These are phyloP conservation scores for Ascidia mentula DNA, from an alignment of 23 tunicate species.

Conservation along the genomic window DNA sequence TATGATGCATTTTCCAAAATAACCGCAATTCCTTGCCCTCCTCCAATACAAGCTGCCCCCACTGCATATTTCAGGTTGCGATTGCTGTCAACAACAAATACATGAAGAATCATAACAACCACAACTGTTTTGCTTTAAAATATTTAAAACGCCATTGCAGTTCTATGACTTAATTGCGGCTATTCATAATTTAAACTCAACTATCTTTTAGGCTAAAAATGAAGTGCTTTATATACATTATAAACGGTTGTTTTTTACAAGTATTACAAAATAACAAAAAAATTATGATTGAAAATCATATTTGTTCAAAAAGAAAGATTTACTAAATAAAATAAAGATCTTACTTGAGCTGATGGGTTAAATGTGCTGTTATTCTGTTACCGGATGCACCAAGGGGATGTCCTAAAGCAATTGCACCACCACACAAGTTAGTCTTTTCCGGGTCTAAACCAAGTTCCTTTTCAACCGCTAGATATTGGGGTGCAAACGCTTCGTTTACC, in stretches of 20 bases:
- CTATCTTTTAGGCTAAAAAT: no score
- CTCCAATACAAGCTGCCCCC: conserved; percentile 99
- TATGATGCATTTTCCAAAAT: conserved; percentile 78
- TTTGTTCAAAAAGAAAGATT: no score
- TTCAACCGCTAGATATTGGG: conserved; percentile 92
- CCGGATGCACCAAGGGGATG: conserved; percentile 99
- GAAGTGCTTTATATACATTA: not conserved
- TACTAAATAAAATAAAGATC: not conserved
- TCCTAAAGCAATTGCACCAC: conserved; percentile 99
- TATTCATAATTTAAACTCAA: no score
- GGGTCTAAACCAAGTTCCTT: conserved; percentile 97
- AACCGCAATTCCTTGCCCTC: conserved; percentile 98
- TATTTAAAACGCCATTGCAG: no score
- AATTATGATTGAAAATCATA: no score
- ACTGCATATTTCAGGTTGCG: conserved; percentile 86
- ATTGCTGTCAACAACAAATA: no score
- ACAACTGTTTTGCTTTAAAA: no score
- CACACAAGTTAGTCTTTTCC: conserved; percentile 85
- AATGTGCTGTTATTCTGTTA: conserved; percentile 98
- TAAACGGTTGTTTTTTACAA: no score
- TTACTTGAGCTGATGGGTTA: conserved; percentile 81
- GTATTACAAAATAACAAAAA: no score
- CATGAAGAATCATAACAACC: no score
- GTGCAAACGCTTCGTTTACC: conserved; percentile 99
- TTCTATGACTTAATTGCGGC: no score